Percentiles rank a stretch among this genome's conserved stretches.
These are phyloP conservation scores for Poeciliopsis turneri DNA, from an alignment of 2,797 vertebrate genomes.

Conservation along the genomic window DNA sequence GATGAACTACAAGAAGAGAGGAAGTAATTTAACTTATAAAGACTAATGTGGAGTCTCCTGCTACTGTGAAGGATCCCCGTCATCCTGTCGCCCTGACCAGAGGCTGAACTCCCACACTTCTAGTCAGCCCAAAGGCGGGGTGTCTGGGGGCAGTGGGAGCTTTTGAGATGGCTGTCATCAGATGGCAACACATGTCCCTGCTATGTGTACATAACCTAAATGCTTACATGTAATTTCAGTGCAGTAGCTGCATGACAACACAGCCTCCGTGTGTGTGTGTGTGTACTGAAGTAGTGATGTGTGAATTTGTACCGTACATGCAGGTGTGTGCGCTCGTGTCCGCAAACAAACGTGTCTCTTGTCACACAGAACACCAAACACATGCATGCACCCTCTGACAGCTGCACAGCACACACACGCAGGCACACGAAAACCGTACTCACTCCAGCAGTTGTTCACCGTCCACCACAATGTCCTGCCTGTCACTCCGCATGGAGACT, in stretches of 20 bases:
- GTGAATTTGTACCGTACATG: slow-evolving; percentile 81
- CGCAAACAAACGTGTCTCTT: slow-evolving; percentile 68
- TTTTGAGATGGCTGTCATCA: slow-evolving; percentile 51
- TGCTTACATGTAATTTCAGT: slow-evolving; percentile 82
- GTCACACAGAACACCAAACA: slow-evolving; percentile 67
- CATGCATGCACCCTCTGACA: slow-evolving; percentile 73
- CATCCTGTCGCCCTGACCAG: slow-evolving; percentile 47
- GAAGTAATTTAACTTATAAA: slow-evolving; percentile 38
- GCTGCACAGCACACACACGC: slow-evolving; percentile 50
- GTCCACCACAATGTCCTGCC: slow-evolving; percentile 74
- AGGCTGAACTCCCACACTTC: slow-evolving; percentile 19
- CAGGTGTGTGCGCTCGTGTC: slow-evolving; percentile 78
- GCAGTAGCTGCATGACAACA: slow-evolving; percentile 83
- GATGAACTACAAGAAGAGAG: slow-evolving; percentile 45
- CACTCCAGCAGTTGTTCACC: slow-evolving; percentile 67
- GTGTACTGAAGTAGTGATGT: slow-evolving; percentile 77
- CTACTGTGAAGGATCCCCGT: slow-evolving; percentile 70
- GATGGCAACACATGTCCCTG: slow-evolving; percentile 62
- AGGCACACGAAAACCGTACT: slow-evolving; percentile 34
- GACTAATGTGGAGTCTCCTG: slow-evolving; percentile 61
- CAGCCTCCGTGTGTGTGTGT: slow-evolving; percentile 76
- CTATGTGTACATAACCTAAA: slow-evolving; percentile 80
- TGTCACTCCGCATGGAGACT: slow-evolving; percentile 83
- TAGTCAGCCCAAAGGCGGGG: neutral
- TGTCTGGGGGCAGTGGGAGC: slow-evolving; percentile 3